Evolutionary conservation across 1,140 invertebrate species (phyloP), one percentile per base, ranked within the genome.

Genomic region (Macrobrachium rosenbergii): DNA sequence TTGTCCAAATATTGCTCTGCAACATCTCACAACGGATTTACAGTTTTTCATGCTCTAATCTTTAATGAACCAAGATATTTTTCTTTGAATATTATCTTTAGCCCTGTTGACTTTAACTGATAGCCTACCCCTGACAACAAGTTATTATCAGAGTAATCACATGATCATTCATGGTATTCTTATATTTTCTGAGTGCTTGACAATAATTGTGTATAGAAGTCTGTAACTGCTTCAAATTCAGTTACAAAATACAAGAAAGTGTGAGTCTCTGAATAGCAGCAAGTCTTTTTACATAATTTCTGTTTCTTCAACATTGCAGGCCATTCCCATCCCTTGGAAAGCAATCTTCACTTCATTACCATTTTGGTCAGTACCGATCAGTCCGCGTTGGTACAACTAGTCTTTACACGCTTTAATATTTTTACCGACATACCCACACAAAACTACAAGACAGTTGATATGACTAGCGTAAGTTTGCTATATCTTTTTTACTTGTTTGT

Each of bases 361-460:
- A 0, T 97, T 99, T 5, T 98, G 97, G 96, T 97, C 97, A 2
- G 97, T 99, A 91, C 94, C 98, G 79, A 92, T 97, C 23, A 96
- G 96, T 0, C 97, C 99, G 91, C 96, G 95, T 60, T 95, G 96
- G 81, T 97, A 97, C 86, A 97, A 99, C 83, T 99, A 97, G 93
- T 0, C 98, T 98, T 92, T 99, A 99, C 93, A 80, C 77, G 0
- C 77, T 80, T n/a, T 80, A n/a, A 80, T 58, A 21, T 59, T 63
- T 59, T n/a, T 99, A 82, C 98, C 98, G 12, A 97, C 96, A 0
- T 99, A 98, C 92, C 96, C 99, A 94, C 96, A 97, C 90, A 94
- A 96, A 91, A 96, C 99, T 82, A n/a, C 93, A 99, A 11, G 93
- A 96, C 90, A n/a, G 98, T 96, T 90, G 94, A 98, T 91, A 96